phyloP scores from a whole-genome alignment of 2,797 vertebrate genomes.

The Gephyroberyx darwinii region DNA sequence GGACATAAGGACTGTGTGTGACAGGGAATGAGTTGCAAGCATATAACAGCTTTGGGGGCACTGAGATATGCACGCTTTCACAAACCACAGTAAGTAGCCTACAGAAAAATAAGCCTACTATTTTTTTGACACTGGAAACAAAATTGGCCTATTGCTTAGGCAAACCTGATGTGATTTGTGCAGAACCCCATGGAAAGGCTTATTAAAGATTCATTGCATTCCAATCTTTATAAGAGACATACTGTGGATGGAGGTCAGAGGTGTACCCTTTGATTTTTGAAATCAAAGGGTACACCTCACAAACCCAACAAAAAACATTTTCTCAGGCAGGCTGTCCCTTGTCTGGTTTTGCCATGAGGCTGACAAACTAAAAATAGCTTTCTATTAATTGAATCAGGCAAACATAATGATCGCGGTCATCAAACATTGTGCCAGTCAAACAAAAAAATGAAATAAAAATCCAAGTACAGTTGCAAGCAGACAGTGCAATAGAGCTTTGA shows the following conservation, averaged over 20 bases:
- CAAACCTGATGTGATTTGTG: background rate
- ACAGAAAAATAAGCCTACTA: background rate
- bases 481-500: background rate
- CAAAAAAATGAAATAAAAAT: conserved; percentile 48
- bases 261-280: conserved; percentile 28
- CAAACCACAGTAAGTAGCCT: background rate
- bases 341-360: conserved; percentile 42
- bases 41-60: background rate
- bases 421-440: conserved; percentile 48
- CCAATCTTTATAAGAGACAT: conserved; percentile 28
- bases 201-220: conserved; percentile 14
- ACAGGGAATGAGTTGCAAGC: conserved; percentile 1
- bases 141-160: background rate
- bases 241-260: conserved; percentile 14
- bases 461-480: conserved; percentile 3
- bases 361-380: conserved; percentile 63
- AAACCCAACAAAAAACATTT: conserved; percentile 30
- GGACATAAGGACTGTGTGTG: background rate
- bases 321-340: conserved; percentile 46
- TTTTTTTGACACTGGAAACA: conserved; percentile 3
- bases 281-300: too few relatives aligned
- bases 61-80: background rate
- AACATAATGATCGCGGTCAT: conserved; percentile 51
- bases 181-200: conserved; percentile 4
- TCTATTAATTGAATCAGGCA: conserved; percentile 60